These are phyloP conservation scores for Glossophaga mutica DNA, from an alignment of 2,797 vertebrate genomes.

Conservation along the genomic window DNA sequence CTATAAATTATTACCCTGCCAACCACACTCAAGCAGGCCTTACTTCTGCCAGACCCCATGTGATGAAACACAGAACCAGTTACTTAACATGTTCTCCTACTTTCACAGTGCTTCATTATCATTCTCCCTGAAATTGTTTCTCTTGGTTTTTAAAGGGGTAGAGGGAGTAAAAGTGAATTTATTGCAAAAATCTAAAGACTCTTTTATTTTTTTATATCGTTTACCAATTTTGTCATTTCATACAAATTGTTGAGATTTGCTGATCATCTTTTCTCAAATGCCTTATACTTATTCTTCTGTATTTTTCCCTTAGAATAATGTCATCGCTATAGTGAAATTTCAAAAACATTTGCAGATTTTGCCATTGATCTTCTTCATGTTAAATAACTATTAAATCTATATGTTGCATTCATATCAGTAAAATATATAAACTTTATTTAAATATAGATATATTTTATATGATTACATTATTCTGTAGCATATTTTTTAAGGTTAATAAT, in stretches of 20 bases:
- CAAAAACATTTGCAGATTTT: constrained; percentile 42
- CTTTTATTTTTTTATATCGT: constrained; percentile 47
- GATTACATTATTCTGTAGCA: not conserved
- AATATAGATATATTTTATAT: not conserved
- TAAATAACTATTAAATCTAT: constrained; percentile 33
- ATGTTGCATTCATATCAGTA: not conserved
- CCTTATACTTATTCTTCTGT: constrained; percentile 27
- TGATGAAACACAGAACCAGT: constrained; percentile 52
- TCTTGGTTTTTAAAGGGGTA: constrained; percentile 51
- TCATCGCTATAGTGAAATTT: constrained; percentile 49
- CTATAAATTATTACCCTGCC: too few species aligned
- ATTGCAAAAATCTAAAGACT: constrained; percentile 25
- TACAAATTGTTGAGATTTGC: constrained; percentile 54
- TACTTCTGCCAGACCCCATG: not conserved
- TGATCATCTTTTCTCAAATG: constrained; percentile 59
- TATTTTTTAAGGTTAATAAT: constrained; percentile 3
- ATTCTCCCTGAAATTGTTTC: constrained; percentile 49
- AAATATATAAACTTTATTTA: constrained; percentile 12
- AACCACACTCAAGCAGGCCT: too few species aligned
- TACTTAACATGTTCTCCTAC: constrained; percentile 39
- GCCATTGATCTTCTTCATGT: constrained; percentile 20
- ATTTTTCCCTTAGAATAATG: constrained; percentile 54
- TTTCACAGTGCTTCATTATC: constrained; percentile 30
- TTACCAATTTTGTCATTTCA: constrained; percentile 56
- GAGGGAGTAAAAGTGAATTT: constrained; percentile 35